Conservation (phyloP, 2,888 invertebrate genomes). For the Leptodirus hochenwartii region DNA sequence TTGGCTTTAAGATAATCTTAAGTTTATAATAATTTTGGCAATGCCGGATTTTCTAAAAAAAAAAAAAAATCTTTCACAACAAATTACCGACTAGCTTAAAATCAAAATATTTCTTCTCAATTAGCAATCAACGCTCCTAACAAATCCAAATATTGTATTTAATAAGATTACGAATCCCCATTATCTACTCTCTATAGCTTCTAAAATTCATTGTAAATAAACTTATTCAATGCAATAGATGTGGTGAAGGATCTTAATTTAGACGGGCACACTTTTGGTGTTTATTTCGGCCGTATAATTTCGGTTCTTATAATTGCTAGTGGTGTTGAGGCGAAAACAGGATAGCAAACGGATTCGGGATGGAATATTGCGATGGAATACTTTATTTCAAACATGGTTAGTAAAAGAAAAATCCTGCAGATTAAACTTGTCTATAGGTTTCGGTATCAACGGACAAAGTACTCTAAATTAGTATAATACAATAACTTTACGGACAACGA, state of each 20-base stretch:
- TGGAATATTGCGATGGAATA: conserved; percentile 1
- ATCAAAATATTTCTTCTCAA: too few species aligned
- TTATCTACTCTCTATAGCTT: conserved; percentile 11
- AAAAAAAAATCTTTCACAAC: too few species aligned
- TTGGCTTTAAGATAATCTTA: conserved; percentile 21
- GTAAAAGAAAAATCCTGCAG: conserved; percentile 22
- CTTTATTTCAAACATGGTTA: conserved; percentile 16
- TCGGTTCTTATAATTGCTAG: neutral
- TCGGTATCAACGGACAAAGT: conserved; percentile 6
- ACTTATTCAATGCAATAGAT: conserved; percentile 24
- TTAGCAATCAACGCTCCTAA: too few species aligned
- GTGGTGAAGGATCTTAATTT: conserved; percentile 16
- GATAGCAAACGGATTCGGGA: neutral
- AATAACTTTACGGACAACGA: too few species aligned
- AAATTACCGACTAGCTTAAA: conserved; percentile 8
- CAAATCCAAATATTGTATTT: conserved; percentile 10
- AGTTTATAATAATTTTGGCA: conserved; percentile 15
- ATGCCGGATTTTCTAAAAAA: conserved; percentile 23
- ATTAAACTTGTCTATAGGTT: conserved; percentile 25
- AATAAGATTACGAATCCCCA: too few species aligned
- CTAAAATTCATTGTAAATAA: conserved; percentile 21
- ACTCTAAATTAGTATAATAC: conserved; percentile 6
- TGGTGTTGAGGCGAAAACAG: neutral
- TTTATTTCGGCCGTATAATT: conserved; percentile 17
- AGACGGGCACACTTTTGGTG: conserved; percentile 24